Evolutionary conservation across 1,140 invertebrate species (phyloP), one percentile per base, ranked within the genome.

Genomic region (Tetramorium alpestre): DNA sequence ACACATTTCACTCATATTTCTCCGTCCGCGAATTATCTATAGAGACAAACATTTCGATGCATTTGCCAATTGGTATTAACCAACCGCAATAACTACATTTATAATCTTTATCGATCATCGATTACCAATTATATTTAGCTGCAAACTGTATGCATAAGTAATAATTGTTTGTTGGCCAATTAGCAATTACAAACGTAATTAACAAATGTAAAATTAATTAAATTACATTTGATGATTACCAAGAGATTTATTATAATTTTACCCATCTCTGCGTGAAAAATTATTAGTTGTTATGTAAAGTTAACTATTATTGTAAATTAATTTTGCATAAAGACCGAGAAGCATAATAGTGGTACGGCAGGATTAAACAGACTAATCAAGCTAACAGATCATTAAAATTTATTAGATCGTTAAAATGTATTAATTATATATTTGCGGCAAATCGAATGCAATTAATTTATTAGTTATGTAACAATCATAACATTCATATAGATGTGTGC

Each of bases 131-230:
- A 38, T 22, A 75, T 22, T 44, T 76, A 76, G 22, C 3, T 41
- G n/a, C n/a, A 44, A 58, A 8, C 54, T 60, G 28, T 18, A 72
- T 3, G 18, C 16, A 72, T 76, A 76, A 58, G 7, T 56, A 76
- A 56, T 25, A 41, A 76, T 58, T 58, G 22, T 58, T 58, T 28
- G 16, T 51, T 76, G 33, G 13, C 28, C 28, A 73, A 54, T 38
- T 56, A 54, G 33, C 51, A 58, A 58, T 41, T 58, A 58, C 33
- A 22, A 56, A 22, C 28, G n/a, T 73, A 73, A 73, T 75, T 56
- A 75, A 22, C 70, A 73, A 75, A 58, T 76, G 54, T 76, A 58
- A 75, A 76, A 41, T 58, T 41, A 41, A 56, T 33, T 75, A 41
- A 76, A 76, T 76, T 60, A 58, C 33, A 60, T 76, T 25, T 44